Conservation (phyloP, 2,888 invertebrate genomes). For the Boloria euphrosyne region DNA sequence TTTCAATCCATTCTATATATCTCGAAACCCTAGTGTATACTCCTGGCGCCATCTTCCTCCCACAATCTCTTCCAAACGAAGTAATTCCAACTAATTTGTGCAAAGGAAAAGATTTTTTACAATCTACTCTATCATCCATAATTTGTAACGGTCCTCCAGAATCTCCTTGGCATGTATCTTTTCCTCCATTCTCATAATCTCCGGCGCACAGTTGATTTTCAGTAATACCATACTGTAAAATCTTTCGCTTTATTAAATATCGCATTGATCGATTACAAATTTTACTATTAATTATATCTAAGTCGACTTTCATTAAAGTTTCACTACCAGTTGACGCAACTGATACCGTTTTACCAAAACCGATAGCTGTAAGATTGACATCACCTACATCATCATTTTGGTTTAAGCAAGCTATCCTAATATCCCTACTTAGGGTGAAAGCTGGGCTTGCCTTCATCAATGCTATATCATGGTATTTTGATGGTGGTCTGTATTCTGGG, state of each 20-base stretch:
- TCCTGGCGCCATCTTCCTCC: constrained; percentile 76
- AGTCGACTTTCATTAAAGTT: constrained; percentile 76
- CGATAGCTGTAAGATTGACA: constrained; percentile 80
- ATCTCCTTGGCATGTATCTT: constrained; percentile 77
- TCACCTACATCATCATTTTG: constrained; percentile 48
- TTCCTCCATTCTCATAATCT: constrained; percentile 70
- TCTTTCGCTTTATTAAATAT: constrained; percentile 62
- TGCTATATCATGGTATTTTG: constrained; percentile 85
- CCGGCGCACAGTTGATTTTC: constrained; percentile 73
- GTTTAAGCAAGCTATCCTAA: constrained; percentile 84
- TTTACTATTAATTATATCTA: constrained; percentile 59
- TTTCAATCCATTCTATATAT: constrained; percentile 78
- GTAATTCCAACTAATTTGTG: constrained; percentile 76
- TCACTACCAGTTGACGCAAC: constrained; percentile 67
- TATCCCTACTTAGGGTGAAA: constrained; percentile 76
- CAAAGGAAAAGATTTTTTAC: constrained; percentile 64
- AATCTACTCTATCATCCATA: constrained; percentile 66
- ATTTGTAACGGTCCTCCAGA: constrained; percentile 76
- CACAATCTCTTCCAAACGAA: constrained; percentile 80
- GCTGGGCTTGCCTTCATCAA: constrained; percentile 78
- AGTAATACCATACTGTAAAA: constrained; percentile 61
- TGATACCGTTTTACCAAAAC: constrained; percentile 83
- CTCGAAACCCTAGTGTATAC: constrained; percentile 75
- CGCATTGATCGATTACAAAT: constrained; percentile 69
- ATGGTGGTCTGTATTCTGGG: constrained; percentile 80